Conservation (phyloP, 2,113 vertebrate species). For the Spea multiplicata region DNA sequence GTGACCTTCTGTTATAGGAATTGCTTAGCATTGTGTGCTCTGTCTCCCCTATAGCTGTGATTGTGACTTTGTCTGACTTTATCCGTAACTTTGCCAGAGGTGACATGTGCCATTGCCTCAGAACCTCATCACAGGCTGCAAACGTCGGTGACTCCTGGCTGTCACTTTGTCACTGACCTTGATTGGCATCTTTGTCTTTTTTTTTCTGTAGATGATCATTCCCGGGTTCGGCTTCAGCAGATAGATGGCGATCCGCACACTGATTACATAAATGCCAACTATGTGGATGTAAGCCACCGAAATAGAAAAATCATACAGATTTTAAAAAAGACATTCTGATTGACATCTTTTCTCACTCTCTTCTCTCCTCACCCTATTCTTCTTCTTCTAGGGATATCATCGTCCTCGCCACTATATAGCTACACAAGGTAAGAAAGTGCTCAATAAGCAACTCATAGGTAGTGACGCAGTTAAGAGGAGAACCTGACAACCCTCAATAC, state of each 20-base stretch:
- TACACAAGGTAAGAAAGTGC: slow-evolving; percentile 75
- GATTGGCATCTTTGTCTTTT: slow-evolving; percentile 28
- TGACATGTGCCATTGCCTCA: slow-evolving; percentile 30
- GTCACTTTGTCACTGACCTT: slow-evolving; percentile 26
- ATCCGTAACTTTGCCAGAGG: slow-evolving; percentile 25
- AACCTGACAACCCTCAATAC: too few relatives aligned
- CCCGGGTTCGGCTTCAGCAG: slow-evolving; percentile 87
- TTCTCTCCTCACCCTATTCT: not conserved
- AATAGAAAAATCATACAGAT: not conserved
- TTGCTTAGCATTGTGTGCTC: not conserved
- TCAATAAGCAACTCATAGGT: not conserved
- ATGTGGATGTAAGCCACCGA: slow-evolving; percentile 84
- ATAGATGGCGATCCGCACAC: slow-evolving; percentile 94
- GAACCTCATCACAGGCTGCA: not conserved
- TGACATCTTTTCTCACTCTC: not conserved
- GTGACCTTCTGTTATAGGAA: too few relatives aligned
- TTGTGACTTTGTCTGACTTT: slow-evolving; percentile 36
- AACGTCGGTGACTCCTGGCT: slow-evolving; percentile 14
- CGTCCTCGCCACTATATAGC: slow-evolving; percentile 84
- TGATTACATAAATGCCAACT: slow-evolving; percentile 98
- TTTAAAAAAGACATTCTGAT: not conserved
- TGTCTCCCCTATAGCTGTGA: slow-evolving; percentile 7
- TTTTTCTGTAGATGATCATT: slow-evolving; percentile 85
- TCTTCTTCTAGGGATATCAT: slow-evolving; percentile 73
- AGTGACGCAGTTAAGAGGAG: not conserved